A percentile compares a stretch with the other conserved stretches of the same genome.
Evolutionary conservation across 2,113 vertebrate genomes (phyloP).

Genomic region (Alaudala cheleensis): DNA sequence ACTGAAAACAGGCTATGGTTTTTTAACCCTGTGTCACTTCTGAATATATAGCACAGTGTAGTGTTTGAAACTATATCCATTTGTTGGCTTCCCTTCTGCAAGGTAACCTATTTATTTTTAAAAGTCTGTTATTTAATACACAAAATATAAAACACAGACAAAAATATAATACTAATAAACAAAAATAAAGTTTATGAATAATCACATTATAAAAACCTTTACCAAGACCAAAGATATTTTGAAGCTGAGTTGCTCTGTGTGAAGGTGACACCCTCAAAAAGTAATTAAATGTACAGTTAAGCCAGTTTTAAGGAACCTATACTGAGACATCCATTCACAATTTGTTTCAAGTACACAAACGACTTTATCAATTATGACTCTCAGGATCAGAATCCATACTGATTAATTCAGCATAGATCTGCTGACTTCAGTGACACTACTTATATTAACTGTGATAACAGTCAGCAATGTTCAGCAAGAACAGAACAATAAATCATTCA

Average conservation of each 20-base stretch:
- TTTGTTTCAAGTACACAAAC: neutral
- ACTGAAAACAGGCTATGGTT: neutral
- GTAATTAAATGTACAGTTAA: neutral
- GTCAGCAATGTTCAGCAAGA: neutral
- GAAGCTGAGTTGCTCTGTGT: neutral
- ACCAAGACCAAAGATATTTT: neutral
- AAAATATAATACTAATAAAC: neutral
- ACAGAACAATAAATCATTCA: neutral
- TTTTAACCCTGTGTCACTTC: neutral
- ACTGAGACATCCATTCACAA: neutral
- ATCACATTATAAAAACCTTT: neutral
- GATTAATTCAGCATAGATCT: slow-evolving; percentile 43
- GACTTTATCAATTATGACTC: neutral
- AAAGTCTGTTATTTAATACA: neutral
- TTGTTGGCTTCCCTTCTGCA: neutral
- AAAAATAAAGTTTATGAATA: neutral
- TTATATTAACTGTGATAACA: slow-evolving; percentile 4
- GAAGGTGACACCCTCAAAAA: neutral
- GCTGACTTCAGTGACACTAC: slow-evolving; percentile 18
- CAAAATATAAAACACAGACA: neutral
- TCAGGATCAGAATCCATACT: neutral
- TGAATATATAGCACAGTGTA: neutral
- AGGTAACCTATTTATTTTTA: neutral
- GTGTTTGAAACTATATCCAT: neutral
- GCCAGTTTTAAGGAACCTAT: neutral